Base-by-base conservation (phyloP, 2,888 invertebrate species). In the Thecophora atra region DNA sequence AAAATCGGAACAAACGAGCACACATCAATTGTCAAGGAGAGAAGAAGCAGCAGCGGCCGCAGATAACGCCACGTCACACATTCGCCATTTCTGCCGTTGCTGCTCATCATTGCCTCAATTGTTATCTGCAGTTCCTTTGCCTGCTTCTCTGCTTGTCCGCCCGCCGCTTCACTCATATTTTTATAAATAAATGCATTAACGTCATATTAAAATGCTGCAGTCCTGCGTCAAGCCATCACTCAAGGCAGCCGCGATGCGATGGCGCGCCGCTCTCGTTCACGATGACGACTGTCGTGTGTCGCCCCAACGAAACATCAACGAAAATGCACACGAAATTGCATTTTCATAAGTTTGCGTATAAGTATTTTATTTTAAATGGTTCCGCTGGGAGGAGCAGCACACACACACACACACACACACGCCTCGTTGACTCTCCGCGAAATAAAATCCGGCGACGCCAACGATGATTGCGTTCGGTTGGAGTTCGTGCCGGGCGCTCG, bases 101-200 rank as follows among this genome's bases (percentile, higher is more conserved):
- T 21, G 63, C 47, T 64, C 64, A 64, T 64, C 47, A 44, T 44
- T 26, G 64, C 47, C 47, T 64, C 47, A 13, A 47, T 47, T 64
- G 44, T 64, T 64, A 64, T 64, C 64, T 64, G 64, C 64, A 64
- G 17, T 47, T 52, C 67, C 37, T 28, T 65, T 51, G 11, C 28
- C 17, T 19, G 15, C 17, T 24, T 6, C 8, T 26, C 58, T 58
- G n/a, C 37, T 37, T 62, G 28, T 62, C n/a, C n/a, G 11, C n/a
- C 13, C 8, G 1, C 15, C 17, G n/a, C 26, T 51, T 52, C 28
- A 7, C 11, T 11, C 47, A 47, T 28, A 52, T 37, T 54, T 67
- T 54, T 54, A 54, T 37, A 67, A 67, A 67, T 67, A 64, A 64
- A 64, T 64, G 47, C 64, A 64, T 64, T 64, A 64, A 64, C 47